phyloP scores from a whole-genome alignment of 2,113 vertebrate genomes.

The Papio anubis region DNA sequence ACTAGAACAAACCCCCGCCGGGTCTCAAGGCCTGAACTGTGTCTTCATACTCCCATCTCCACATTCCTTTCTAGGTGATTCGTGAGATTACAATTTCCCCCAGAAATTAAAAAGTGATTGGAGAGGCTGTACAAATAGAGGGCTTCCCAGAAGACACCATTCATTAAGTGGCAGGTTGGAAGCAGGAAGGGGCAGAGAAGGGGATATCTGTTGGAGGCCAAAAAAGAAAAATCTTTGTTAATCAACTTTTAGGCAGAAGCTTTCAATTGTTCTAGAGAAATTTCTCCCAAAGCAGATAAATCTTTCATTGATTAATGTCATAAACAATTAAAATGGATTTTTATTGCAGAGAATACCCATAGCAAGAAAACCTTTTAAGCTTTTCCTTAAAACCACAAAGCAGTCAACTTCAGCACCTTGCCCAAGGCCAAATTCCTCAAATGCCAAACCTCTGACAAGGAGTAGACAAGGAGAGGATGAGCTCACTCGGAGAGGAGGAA shows the following conservation, averaged over 20 bases:
- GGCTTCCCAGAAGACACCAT: neutral
- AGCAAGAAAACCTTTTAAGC: slow-evolving; percentile 60
- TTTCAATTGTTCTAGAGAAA: slow-evolving; percentile 71
- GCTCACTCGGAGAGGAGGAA: neutral
- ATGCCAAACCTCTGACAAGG: slow-evolving; percentile 51
- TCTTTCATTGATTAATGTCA: slow-evolving; percentile 73
- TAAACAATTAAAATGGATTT: slow-evolving; percentile 70
- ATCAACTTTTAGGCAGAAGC: slow-evolving; percentile 44
- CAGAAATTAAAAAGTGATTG: neutral
- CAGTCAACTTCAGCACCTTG: slow-evolving; percentile 13
- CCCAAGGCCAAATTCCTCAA: slow-evolving; percentile 72
- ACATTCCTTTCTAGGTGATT: neutral
- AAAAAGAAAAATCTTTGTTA: neutral
- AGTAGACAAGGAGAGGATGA: neutral
- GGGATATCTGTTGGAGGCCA: neutral
- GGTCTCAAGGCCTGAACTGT: neutral
- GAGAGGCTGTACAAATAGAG: neutral
- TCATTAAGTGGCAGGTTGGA: neutral
- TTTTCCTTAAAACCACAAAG: slow-evolving; percentile 35
- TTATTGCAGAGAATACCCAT: slow-evolving; percentile 6
- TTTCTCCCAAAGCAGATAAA: slow-evolving; percentile 70
- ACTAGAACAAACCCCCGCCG: neutral
- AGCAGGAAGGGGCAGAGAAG: neutral
- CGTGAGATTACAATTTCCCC: neutral
- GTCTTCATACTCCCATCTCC: neutral